These are phyloP conservation scores for Adineta ricciae DNA, from an alignment of 2,888 invertebrate species.

Conservation along the genomic window DNA sequence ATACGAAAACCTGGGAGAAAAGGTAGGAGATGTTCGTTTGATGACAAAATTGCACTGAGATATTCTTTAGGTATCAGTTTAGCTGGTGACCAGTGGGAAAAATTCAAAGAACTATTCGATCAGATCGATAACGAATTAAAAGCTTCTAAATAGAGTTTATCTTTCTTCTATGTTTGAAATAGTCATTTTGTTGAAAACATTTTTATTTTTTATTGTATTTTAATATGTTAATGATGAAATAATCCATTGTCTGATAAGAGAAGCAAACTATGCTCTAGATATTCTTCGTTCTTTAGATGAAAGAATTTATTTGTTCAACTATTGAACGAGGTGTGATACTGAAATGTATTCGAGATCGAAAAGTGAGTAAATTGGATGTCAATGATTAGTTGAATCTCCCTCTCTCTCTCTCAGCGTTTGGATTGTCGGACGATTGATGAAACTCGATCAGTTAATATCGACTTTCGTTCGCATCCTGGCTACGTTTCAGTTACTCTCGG, in stretches of 20 bases:
- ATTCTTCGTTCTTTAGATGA: neutral
- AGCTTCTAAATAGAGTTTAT: neutral
- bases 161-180: no score
- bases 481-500: neutral
- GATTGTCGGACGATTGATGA: conserved; percentile 1
- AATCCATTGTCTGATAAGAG: no score
- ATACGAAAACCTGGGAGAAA: conserved; percentile 75
- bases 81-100: conserved; percentile 31
- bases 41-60: neutral
- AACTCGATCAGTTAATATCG: neutral
- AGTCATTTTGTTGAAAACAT: no score
- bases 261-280: no score
- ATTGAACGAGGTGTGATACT: neutral
- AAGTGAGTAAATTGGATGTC: neutral
- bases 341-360: neutral
- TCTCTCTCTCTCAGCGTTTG: neutral
- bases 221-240: no score
- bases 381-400: neutral
- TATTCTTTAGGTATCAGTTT: conserved; percentile 27
- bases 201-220: no score
- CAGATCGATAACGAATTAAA: conserved; percentile 31
- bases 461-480: conserved; percentile 2
- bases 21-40: conserved; percentile 53
- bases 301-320: neutral
- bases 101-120: conserved; percentile 19